Percentiles rank a stretch among this genome's conserved stretches.
Evolutionary conservation across 2,888 invertebrate genomes (phyloP).

Genomic region (Eilema sororculum): DNA sequence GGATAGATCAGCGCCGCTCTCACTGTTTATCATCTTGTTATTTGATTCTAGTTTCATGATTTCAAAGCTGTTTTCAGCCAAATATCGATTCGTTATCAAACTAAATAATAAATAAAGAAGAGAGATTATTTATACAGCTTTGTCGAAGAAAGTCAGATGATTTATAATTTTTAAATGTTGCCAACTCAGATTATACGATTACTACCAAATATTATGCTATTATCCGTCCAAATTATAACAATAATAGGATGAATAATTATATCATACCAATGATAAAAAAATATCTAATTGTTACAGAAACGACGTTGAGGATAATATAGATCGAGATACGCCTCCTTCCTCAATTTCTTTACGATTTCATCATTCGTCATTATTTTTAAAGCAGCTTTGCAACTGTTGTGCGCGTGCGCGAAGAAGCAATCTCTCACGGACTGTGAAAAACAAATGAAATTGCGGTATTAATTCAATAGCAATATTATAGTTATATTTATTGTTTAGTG

Average conservation of each 20-base stretch:
- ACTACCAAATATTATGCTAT: constrained; percentile 22
- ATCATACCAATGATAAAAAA: constrained; percentile 38
- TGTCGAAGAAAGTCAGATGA: constrained; percentile 74
- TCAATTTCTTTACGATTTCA: constrained; percentile 80
- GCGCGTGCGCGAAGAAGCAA: constrained; percentile 83
- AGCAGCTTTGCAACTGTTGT: constrained; percentile 83
- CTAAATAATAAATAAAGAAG: constrained; percentile 72
- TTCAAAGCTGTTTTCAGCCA: constrained; percentile 40
- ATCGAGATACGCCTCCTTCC: constrained; percentile 83
- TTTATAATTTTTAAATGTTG: constrained; percentile 66
- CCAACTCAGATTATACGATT: constrained; percentile 41
- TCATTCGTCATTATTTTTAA: constrained; percentile 82
- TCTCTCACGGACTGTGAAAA: constrained; percentile 78
- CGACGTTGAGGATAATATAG: constrained; percentile 80
- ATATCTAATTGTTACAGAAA: constrained; percentile 57
- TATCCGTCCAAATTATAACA: too few species aligned
- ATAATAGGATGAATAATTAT: constrained; percentile 5
- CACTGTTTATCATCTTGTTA: constrained; percentile 82
- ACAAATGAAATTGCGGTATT: neutral
- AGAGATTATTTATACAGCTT: constrained; percentile 27
- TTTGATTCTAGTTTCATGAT: constrained; percentile 85
- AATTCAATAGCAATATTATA: neutral
- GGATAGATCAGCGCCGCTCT: constrained; percentile 75
- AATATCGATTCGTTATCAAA: constrained; percentile 68
- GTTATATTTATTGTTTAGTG: neutral